Percentiles rank a stretch among this genome's conserved stretches.
phyloP scores from a whole-genome alignment of 2,113 vertebrate genomes.

The Cyanoliseus patagonus region DNA sequence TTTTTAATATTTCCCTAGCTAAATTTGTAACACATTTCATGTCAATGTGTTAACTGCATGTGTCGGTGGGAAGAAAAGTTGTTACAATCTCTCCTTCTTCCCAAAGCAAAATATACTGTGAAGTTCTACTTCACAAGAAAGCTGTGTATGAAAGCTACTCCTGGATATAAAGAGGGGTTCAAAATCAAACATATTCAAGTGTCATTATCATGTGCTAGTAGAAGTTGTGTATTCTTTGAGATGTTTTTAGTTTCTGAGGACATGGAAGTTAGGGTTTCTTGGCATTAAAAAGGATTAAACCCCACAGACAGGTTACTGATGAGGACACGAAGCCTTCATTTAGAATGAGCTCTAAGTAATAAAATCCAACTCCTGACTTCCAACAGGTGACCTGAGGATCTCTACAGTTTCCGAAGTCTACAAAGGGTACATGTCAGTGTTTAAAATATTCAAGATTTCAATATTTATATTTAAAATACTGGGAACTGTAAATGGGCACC shows the following conservation, averaged over 20 bases:
- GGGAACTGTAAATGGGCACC: background rate
- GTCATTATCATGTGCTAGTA: background rate
- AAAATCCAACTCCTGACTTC: background rate
- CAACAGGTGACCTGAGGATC: background rate
- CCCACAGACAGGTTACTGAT: background rate
- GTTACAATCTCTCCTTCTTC: slow-evolving; percentile 9
- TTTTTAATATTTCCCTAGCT: slow-evolving; percentile 7
- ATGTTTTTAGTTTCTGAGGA: background rate
- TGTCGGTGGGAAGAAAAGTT: background rate
- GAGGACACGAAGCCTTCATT: background rate
- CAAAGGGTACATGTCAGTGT: background rate
- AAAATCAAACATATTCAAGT: background rate
- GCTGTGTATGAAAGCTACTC: background rate
- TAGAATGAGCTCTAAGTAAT: background rate
- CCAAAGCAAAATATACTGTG: background rate
- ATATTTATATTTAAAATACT: slow-evolving; percentile 34
- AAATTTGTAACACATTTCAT: slow-evolving; percentile 26
- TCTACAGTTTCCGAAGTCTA: background rate
- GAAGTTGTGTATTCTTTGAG: background rate
- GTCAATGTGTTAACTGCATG: background rate
- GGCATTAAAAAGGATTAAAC: background rate
- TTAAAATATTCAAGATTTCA: slow-evolving; percentile 3
- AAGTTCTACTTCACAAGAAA: background rate
- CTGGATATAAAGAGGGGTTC: background rate
- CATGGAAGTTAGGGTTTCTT: background rate